Conservation (phyloP, 2,113 vertebrate genomes). For the Otis tarda region DNA sequence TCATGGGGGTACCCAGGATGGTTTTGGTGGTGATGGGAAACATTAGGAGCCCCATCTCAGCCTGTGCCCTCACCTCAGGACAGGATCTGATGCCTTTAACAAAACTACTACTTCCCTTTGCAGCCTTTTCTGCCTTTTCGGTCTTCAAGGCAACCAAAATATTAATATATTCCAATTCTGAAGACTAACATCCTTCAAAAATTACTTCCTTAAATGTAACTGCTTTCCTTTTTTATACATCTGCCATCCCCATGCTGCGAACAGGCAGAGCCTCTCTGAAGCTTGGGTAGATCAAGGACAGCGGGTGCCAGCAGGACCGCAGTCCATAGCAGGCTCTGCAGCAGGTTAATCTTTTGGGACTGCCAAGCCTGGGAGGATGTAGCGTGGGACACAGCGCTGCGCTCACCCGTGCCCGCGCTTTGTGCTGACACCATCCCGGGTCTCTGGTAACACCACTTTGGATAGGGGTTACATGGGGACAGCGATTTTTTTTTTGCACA, state of each 20-base stretch:
- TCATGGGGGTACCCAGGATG: neutral
- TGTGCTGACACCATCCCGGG: rapidly evolving
- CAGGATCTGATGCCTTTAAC: neutral
- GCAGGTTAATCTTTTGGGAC: neutral
- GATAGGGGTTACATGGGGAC: neutral
- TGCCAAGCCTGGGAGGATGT: neutral
- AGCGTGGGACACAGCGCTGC: neutral
- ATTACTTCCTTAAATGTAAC: neutral
- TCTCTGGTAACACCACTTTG: neutral
- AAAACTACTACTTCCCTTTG: neutral
- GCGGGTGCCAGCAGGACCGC: rapidly evolving
- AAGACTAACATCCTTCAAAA: neutral
- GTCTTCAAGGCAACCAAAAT: neutral
- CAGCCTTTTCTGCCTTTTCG: neutral
- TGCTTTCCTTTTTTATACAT: neutral
- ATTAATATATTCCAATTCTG: neutral
- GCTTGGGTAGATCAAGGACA: neutral
- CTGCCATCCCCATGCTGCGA: neutral
- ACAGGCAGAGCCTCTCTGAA: neutral
- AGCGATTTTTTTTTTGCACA: neutral
- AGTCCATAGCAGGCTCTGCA: neutral
- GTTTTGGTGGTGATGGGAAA: neutral
- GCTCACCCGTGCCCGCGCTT: neutral
- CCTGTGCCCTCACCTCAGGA: neutral
- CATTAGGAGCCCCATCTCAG: neutral